Evolutionary conservation across 2,888 invertebrate genomes (phyloP).

Genomic region (Mactromeris polynyma): DNA sequence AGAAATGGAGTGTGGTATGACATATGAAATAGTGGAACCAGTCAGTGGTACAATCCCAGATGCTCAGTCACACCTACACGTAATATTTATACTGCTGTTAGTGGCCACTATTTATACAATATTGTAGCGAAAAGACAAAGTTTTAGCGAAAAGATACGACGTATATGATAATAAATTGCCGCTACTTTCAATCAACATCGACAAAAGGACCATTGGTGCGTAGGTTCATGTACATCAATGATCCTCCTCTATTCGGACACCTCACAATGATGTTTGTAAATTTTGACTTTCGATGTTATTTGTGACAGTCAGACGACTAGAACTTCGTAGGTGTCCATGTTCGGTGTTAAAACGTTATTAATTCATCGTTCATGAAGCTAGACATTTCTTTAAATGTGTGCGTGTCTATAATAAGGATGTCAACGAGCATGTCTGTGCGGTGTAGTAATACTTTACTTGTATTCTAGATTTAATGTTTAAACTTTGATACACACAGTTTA

Average conservation of each 20-base stretch:
- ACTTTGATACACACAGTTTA: neutral
- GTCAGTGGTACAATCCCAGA: neutral
- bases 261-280: neutral
- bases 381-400: too few relatives aligned
- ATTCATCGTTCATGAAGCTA: too few relatives aligned
- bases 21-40: neutral
- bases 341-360: too few relatives aligned
- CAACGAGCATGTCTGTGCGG: too few relatives aligned
- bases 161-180: neutral
- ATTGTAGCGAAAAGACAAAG: neutral
- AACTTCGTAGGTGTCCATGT: too few relatives aligned
- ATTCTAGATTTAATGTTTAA: too few relatives aligned
- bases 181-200: slow-evolving; percentile 2
- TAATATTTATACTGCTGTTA: slow-evolving; percentile 10
- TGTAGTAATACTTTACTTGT: too few relatives aligned
- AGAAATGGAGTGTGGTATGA: neutral
- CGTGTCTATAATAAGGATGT: too few relatives aligned
- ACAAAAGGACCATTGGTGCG: neutral
- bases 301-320: too few relatives aligned
- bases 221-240: neutral
- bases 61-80: slow-evolving; percentile 1
- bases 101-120: neutral
- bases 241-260: neutral
- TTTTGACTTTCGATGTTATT: too few relatives aligned
- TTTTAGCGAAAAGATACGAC: neutral